Evolutionary conservation across 2,888 invertebrate genomes (phyloP), one percentile per base, ranked within the genome.

Genomic region (Drosophila formosana): DNA sequence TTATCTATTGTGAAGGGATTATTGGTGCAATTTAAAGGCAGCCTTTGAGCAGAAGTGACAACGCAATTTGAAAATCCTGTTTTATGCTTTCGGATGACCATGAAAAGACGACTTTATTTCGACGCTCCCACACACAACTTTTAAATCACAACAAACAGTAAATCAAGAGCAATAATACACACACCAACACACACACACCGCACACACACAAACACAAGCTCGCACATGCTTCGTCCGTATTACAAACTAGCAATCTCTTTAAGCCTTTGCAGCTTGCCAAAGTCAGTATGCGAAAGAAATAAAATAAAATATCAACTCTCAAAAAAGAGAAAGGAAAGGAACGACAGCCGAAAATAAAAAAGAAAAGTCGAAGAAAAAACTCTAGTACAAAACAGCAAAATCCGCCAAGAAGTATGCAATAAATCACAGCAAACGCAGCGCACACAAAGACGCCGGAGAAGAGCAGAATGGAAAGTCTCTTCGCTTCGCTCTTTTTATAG

Each of bases 381-480:
- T 58, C 50, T 74, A 66, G 75, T 72, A 79, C 72, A 82, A 68
- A 81, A 78, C 68, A 75, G 73, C 49, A 62, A 75, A 82, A 82
- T 79, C 75, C 81, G 75, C 83, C 72, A 72, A 81, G 75, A 73
- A 83, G 81, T 80, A 80, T 75, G 81, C 81, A 81, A 81, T 81
- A 81, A 81, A 81, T 81, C 81, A 83, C 70, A 72, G 80, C 71
- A 64, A 78, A 51, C 70, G 73, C 67, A 67, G 56, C 74, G 56
- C 55, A 72, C 61, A 76, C 72, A 80, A 73, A 76, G 68, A 64
- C 62, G 51, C 57, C 63, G 72, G 1, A 18, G 18, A 18, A 66
- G 62, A 73, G 60, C 52, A 56, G 60, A 61, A 56, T 46, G 46
- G 68, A 57, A 47, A 53, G 47, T 25, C 57, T 25, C 28, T n/a